These are phyloP conservation scores for Otus scops DNA, from an alignment of 2,797 vertebrate species.

Conservation along the genomic window DNA sequence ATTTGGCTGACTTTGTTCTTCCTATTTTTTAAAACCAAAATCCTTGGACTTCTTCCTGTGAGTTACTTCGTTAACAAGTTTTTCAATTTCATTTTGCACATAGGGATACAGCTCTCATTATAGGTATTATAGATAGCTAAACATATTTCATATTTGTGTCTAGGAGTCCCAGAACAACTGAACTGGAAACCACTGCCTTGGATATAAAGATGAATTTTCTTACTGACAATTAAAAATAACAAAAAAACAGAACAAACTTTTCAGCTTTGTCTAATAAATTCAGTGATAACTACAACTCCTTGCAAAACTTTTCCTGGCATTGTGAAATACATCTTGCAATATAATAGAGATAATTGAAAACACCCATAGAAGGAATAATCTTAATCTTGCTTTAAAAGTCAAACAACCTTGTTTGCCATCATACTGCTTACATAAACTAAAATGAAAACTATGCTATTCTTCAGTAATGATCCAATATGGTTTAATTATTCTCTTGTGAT, in stretches of 20 bases:
- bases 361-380: neutral
- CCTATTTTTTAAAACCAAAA: neutral
- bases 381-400: neutral
- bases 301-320: neutral
- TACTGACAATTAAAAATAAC: neutral
- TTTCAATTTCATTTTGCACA: neutral
- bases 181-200: neutral
- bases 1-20: neutral
- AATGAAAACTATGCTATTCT: conserved; percentile 25
- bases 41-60: neutral
- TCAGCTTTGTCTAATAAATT: neutral
- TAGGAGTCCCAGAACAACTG: neutral
- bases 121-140: neutral
- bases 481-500: neutral
- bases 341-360: neutral
- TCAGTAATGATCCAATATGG: conserved; percentile 24
- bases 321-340: neutral
- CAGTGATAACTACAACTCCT: neutral
- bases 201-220: neutral
- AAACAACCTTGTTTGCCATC: neutral
- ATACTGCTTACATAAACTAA: neutral
- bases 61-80: neutral
- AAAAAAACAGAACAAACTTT: neutral
- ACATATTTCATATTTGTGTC: neutral
- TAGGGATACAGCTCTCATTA: neutral